Percentiles rank a stretch among this genome's conserved stretches.
phyloP scores from a whole-genome alignment of 1,140 invertebrate genomes.

The Octopus sinensis region DNA sequence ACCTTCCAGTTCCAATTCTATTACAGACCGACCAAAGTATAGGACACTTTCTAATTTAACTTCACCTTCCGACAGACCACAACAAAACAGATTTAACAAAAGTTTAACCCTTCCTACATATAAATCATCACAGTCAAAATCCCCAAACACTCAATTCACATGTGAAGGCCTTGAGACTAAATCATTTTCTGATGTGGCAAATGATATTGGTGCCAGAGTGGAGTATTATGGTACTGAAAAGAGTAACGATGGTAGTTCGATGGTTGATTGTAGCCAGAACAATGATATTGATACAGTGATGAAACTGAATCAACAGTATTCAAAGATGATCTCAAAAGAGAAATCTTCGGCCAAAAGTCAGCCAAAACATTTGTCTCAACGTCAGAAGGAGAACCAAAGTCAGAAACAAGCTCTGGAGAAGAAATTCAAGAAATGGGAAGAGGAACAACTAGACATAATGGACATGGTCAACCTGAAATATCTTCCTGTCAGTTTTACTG shows the following conservation, averaged over 20 bases:
- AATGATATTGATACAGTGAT: not conserved
- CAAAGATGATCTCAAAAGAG: not conserved
- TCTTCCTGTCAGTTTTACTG: constrained; percentile 47
- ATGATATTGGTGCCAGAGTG: not conserved
- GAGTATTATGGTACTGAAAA: not conserved
- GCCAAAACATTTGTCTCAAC: not conserved
- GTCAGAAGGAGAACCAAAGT: not conserved
- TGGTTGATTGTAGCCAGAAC: not conserved
- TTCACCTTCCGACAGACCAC: not conserved
- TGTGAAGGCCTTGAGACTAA: not conserved
- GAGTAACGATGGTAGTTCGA: not conserved
- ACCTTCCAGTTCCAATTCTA: not conserved
- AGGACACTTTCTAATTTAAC: not conserved
- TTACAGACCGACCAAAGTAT: not conserved
- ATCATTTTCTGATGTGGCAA: not conserved
- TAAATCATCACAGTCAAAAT: not conserved
- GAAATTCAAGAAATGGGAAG: constrained; percentile 45
- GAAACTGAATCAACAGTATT: not conserved
- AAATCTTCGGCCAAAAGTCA: not conserved
- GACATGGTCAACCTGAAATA: constrained; percentile 47
- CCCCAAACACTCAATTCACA: not conserved
- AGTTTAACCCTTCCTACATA: too few relatives aligned
- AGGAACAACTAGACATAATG: constrained; percentile 47
- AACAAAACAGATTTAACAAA: too few relatives aligned
- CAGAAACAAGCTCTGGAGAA: constrained; percentile 27